Evolutionary conservation across 1,140 invertebrate species (phyloP).

Genomic region (Eurosta solidaginis): DNA sequence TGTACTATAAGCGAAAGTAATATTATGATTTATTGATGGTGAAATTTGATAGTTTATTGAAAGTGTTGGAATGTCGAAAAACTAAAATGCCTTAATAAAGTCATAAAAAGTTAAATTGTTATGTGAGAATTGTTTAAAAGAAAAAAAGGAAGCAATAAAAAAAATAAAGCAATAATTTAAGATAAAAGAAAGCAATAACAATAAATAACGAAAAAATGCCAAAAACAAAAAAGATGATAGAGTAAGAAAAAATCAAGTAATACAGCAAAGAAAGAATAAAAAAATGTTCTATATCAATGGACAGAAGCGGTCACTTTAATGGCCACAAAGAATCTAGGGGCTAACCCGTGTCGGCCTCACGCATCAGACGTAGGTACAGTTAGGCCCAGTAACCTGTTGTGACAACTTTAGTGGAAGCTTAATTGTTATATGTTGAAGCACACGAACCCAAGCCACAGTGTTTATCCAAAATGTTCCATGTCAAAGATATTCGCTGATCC

Average conservation of each 20-base stretch:
- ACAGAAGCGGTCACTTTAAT: not conserved
- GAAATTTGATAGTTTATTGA: not conserved
- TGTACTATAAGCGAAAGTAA: too few species aligned
- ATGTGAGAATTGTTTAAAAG: not conserved
- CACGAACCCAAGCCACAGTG: too few species aligned
- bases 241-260: too few species aligned
- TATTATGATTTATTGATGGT: not conserved
- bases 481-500: too few species aligned
- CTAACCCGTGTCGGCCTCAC: too few species aligned
- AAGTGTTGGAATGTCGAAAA: not conserved
- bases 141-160: not conserved
- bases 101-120: not conserved
- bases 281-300: too few species aligned
- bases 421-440: too few species aligned
- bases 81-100: not conserved
- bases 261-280: not conserved
- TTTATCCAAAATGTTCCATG: too few species aligned
- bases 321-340: too few species aligned
- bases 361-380: too few species aligned
- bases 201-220: not conserved
- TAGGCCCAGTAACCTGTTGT: too few species aligned
- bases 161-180: not conserved
- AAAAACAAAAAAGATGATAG: not conserved
- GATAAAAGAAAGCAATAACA: not conserved
- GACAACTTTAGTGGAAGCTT: too few species aligned